Base-by-base conservation (phyloP, 2,888 invertebrate species). In the Caenorhabditis uteleia region DNA sequence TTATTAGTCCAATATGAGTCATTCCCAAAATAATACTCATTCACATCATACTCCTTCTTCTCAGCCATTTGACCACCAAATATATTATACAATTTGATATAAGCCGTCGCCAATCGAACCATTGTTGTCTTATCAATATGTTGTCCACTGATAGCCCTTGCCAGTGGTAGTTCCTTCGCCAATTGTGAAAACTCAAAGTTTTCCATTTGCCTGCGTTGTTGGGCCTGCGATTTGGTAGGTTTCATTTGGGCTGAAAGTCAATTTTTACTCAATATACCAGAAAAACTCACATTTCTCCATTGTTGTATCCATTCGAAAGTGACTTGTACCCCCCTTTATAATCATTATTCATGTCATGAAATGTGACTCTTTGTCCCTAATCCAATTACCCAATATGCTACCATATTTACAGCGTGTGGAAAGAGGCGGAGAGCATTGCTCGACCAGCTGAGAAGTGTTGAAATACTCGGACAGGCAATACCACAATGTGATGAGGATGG, bases 171-270 rank as follows among this genome's bases (percentile, higher is more conserved):
- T 68, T 83, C 79, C 91, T 93, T 81, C 69, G 94, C 93, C 84
- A 95, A 87, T 87, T 93, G 93, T 86, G 93, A 93, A 87, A 94
- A 95, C 87, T 95, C 94, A 85, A 90, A 92, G 87, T 95, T 95
- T 85, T 95, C 95, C 83, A 93, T 93, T 64, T 93, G 93, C 34
- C 94, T 88, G 49, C 94, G 87, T 12, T 75, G 68, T 49, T 77
- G 78, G 4, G 77, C 77, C 48, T 58, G 67, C 2, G 67, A 60
- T 54, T 57, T 56, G 12, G 60, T 48, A 3, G 57, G 56, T 45
- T 53, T 50, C 29, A 34, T 31, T 27, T 12, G 21, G 12, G 14
- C 23, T 6, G 20, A 18, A 21, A 10, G 6, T 10, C 36, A 36
- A 36, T 36, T n/a, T 10, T 7, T n/a, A 6, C 5, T 10, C 6